Conservation (phyloP, 92 coral and sea anemone genomes). For the Siderastrea siderea region DNA sequence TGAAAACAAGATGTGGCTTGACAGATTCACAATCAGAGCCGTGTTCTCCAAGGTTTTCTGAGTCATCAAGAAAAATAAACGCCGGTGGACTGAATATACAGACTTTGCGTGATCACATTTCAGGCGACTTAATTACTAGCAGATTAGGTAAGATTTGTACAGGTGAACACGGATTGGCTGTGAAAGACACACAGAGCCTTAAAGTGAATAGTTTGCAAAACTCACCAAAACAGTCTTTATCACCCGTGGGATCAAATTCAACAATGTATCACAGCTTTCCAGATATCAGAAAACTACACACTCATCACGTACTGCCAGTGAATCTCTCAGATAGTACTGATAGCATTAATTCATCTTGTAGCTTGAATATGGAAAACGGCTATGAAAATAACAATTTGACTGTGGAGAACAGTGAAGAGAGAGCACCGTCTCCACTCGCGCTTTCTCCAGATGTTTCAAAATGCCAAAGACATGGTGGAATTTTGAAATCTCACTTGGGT, state of each 20-base stretch:
- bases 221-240: not conserved
- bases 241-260: not conserved
- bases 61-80: conserved; percentile 1
- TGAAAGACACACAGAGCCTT: not conserved
- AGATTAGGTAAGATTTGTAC: conserved; percentile 34
- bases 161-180: conserved; percentile 38
- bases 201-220: conserved; percentile 52
- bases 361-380: conserved; percentile 20
- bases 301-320: not conserved
- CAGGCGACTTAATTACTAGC: conserved; percentile 21
- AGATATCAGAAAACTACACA: conserved; percentile 38
- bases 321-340: conserved; percentile 30
- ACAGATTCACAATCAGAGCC: conserved; percentile 9
- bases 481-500: not conserved
- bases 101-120: conserved; percentile 22
- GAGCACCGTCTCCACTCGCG: conserved; percentile 6
- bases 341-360: conserved; percentile 31
- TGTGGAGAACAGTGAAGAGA: not conserved
- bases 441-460: conserved; percentile 20
- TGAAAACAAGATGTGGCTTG: conserved; percentile 31
- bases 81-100: not conserved
- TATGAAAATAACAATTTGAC: conserved; percentile 6
- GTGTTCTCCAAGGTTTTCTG: conserved; percentile 26
- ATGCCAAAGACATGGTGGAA: not conserved
- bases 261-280: conserved; percentile 44